A percentile compares a stretch with the other conserved stretches of the same genome.
Conservation (phyloP, 2,797 vertebrate genomes). For the Lepilemur septentrionalis region DNA sequence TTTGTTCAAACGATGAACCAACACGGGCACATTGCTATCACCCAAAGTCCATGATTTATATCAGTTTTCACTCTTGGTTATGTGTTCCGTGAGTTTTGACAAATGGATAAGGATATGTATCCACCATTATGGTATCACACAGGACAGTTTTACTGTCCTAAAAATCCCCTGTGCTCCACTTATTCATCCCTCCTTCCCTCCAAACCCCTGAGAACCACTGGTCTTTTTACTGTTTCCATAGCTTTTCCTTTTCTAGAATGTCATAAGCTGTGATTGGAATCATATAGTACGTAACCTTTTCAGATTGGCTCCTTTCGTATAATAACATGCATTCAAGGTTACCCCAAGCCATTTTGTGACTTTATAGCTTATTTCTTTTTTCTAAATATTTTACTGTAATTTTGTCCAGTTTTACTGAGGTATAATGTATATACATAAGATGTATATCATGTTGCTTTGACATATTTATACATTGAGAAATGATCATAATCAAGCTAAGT, state of each 20-base stretch:
- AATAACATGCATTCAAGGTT: neutral
- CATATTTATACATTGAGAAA: neutral
- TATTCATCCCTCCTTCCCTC: neutral
- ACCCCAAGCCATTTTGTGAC: neutral
- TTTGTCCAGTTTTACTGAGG: neutral
- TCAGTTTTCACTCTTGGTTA: neutral
- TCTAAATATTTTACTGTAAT: neutral
- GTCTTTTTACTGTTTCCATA: neutral
- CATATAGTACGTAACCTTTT: neutral
- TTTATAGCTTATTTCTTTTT: neutral
- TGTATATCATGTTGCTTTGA: neutral
- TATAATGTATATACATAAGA: neutral
- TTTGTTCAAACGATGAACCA: neutral
- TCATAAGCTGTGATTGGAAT: neutral
- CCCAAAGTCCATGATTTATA: neutral
- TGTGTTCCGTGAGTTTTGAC: neutral
- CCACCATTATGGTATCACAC: neutral
- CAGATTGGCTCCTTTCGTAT: neutral
- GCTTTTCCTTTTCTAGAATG: neutral
- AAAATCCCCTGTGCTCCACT: neutral
- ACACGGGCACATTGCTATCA: neutral
- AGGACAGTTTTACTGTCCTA: neutral
- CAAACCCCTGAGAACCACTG: neutral
- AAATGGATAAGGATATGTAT: neutral
- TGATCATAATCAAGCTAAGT: neutral